A percentile compares a stretch with the other conserved stretches of the same genome.
phyloP scores from a whole-genome alignment of 2,113 vertebrate species.

The Nothobranchius furzeri region DNA sequence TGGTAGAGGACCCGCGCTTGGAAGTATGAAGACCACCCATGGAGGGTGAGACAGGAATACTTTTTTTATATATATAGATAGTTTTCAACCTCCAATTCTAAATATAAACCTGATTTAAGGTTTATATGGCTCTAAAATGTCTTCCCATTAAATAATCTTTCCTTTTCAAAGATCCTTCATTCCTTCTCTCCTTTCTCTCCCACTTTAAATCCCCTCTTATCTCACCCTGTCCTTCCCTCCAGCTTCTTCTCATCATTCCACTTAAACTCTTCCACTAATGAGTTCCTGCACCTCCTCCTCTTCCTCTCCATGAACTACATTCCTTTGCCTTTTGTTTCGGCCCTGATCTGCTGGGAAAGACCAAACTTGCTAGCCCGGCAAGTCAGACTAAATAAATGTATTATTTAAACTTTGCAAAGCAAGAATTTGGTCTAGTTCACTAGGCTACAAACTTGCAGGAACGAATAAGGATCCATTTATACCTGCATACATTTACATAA shows the following conservation, averaged over 20 bases:
- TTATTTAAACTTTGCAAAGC: no score
- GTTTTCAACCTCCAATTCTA: no score
- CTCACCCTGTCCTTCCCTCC: constrained; percentile 62
- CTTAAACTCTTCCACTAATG: constrained; percentile 71
- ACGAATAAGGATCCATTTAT: no score
- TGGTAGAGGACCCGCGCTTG: no score
- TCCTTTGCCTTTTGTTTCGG: constrained; percentile 27
- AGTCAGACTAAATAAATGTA: no score
- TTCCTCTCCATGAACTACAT: background rate
- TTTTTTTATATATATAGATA: no score
- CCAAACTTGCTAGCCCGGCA: background rate
- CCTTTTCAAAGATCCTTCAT: constrained; percentile 40
- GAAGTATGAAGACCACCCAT: no score
- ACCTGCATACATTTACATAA: no score
- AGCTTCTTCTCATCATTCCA: constrained; percentile 73
- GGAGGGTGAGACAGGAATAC: no score
- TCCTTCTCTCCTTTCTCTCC: constrained; percentile 26
- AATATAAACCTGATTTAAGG: constrained; percentile 51
- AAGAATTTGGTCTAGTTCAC: no score
- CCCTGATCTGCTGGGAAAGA: constrained; percentile 8
- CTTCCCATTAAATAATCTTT: constrained; percentile 39
- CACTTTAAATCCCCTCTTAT: constrained; percentile 65
- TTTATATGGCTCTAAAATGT: constrained; percentile 36
- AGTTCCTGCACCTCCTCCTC: constrained; percentile 53
- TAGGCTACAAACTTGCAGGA: background rate